Conservation (phyloP, 2,113 vertebrate species). For the Limanda limanda region DNA sequence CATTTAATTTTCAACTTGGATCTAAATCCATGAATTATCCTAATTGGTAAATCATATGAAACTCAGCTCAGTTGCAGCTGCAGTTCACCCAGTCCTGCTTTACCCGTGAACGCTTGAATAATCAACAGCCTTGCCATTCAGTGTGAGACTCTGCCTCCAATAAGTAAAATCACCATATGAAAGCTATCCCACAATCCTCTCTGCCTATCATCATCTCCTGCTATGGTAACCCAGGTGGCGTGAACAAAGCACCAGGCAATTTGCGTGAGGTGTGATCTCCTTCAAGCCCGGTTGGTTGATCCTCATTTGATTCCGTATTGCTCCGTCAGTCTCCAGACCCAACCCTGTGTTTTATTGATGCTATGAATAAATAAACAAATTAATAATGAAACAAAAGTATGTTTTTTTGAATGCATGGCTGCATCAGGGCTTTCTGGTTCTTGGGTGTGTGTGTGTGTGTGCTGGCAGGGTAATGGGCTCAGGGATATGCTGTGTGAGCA, state of each 20-base stretch:
- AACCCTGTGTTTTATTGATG: slow-evolving; percentile 62
- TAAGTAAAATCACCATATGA: slow-evolving; percentile 38
- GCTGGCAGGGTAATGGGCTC: slow-evolving; percentile 63
- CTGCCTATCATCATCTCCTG: slow-evolving; percentile 31
- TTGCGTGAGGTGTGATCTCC: slow-evolving; percentile 52
- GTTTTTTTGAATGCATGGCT: slow-evolving; percentile 47
- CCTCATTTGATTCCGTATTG: slow-evolving; percentile 52
- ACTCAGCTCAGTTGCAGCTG: not conserved
- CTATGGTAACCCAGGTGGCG: slow-evolving; percentile 30
- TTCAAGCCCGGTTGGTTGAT: slow-evolving; percentile 47
- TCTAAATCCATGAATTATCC: no score
- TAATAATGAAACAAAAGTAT: slow-evolving; percentile 74
- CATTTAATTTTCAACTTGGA: no score
- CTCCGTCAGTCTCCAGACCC: slow-evolving; percentile 42
- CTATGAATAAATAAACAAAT: slow-evolving; percentile 73
- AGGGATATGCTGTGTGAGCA: slow-evolving; percentile 60
- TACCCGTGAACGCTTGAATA: slow-evolving; percentile 10
- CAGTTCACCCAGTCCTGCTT: not conserved
- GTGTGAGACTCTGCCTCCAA: slow-evolving; percentile 1
- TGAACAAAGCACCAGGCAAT: slow-evolving; percentile 59
- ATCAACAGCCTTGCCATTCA: slow-evolving; percentile 18
- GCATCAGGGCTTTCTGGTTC: slow-evolving; percentile 19
- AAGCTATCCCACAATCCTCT: slow-evolving; percentile 12
- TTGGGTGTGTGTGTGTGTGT: slow-evolving; percentile 1
- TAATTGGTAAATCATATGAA: no score